Conservation (phyloP, 2,113 vertebrate species). For the Aplodontia rufa region DNA sequence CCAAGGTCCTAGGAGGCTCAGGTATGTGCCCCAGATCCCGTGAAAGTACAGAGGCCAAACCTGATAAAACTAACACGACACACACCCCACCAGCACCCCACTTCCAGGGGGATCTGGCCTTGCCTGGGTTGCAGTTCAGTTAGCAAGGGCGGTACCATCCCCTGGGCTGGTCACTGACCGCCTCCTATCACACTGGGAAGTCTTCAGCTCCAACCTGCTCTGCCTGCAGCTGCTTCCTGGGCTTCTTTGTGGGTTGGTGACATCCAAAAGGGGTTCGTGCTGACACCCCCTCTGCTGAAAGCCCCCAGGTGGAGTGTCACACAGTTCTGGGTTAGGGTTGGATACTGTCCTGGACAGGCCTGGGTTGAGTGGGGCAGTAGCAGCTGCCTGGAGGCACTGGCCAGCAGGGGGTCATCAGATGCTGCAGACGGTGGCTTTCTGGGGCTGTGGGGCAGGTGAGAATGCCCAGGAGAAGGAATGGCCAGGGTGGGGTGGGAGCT, state of each 20-base stretch:
- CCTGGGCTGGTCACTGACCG: too few relatives aligned
- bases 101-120: neutral
- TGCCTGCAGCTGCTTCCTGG: neutral
- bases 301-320: neutral
- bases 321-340: neutral
- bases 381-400: neutral
- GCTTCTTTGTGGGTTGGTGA: neutral
- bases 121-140: neutral
- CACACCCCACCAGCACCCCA: neutral
- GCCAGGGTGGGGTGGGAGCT: neutral
- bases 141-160: neutral
- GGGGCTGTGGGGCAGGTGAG: neutral
- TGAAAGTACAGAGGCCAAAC: neutral
- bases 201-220: neutral
- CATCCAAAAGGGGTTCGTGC: neutral
- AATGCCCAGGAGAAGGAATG: neutral
- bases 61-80: neutral
- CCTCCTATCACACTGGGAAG: too few relatives aligned
- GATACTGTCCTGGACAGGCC: neutral
- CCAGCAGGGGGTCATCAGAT: neutral
- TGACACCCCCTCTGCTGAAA: neutral
- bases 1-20: neutral
- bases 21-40: neutral
- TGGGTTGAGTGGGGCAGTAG: neutral
- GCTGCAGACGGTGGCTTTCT: neutral